These are phyloP conservation scores for Chirona hameri DNA, from an alignment of 2,888 invertebrate species.

Conservation along the genomic window DNA sequence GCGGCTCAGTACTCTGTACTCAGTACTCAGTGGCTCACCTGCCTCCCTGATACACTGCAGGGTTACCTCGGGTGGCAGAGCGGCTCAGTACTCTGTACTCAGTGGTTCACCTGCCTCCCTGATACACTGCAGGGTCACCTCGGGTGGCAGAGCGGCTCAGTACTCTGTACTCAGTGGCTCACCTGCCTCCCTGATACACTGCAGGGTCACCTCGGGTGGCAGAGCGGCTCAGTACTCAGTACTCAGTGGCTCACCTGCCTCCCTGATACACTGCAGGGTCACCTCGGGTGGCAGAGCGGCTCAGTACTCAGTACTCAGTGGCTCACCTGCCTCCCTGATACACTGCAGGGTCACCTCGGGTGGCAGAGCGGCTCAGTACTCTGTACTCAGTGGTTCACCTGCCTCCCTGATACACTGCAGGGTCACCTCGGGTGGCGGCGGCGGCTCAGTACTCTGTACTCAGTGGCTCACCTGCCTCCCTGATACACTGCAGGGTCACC, in stretches of 20 bases:
- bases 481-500: not conserved
- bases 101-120: not conserved
- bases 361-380: not conserved
- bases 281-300: not conserved
- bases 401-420: not conserved
- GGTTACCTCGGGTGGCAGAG: not conserved
- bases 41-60: not conserved
- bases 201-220: not conserved
- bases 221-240: not conserved
- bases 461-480: not conserved
- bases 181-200: not conserved
- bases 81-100: not conserved
- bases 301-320: not conserved
- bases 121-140: not conserved
- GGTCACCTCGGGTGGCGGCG: not conserved
- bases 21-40: not conserved
- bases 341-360: not conserved
- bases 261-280: not conserved
- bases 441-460: not conserved
- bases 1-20: not conserved
- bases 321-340: slow-evolving; percentile 5
- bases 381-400: not conserved
- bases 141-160: not conserved
- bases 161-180: not conserved
- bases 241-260: not conserved